Base-by-base conservation (phyloP, 2,113 vertebrate species). In the Etheostoma spectabile region DNA sequence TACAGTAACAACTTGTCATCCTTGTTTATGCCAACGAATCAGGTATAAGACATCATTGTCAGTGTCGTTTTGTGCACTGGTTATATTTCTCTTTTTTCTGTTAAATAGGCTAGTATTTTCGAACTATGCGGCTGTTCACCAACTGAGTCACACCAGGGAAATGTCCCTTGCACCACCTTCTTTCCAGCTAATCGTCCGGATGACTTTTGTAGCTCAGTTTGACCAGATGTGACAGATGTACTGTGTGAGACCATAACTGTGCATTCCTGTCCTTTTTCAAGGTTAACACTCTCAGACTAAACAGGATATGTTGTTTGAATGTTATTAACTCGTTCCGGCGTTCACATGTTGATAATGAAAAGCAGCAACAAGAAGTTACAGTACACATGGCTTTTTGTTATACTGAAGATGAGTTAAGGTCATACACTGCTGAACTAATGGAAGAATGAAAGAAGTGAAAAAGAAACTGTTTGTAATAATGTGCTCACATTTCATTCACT, bases 241-340 rank as follows among this genome's bases (percentile, higher is more conserved):
- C 33, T 63, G 64, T 60, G 68, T 84, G 69, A 69, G 22, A 70
- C 27, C 69, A 13, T 68, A n/a, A 71, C 84, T 70, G 46, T 77
- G 66, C 61, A 74, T 82, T 88, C 86, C 88, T 53, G 86, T 68
- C 74, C 49, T 0, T 33, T 33, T 82, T 88, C 91, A 93, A 91
- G 91, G 90, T 79, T 74, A 55, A 69, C 73, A 51, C 73, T 4
- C 79, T 63, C 84, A 92, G 92, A 92, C 92, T 85, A 86, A 87
- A 90, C 27, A 60, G 74, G 56, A 79, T 65, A 22, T n/a, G n/a
- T n/a, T 74, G 75, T 87, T 69, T 57, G 13, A 42, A 42, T 10
- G 42, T 87, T 74, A 56, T 38, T 57, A 86, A 82, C 82, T 62
- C 33, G 73, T 38, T 49, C 24, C 21, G 21, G 24, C 1, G 12